A percentile compares a stretch with the other conserved stretches of the same genome.
These are phyloP conservation scores for Haemorhous mexicanus DNA, from an alignment of 2,113 vertebrate species.

Conservation along the genomic window DNA sequence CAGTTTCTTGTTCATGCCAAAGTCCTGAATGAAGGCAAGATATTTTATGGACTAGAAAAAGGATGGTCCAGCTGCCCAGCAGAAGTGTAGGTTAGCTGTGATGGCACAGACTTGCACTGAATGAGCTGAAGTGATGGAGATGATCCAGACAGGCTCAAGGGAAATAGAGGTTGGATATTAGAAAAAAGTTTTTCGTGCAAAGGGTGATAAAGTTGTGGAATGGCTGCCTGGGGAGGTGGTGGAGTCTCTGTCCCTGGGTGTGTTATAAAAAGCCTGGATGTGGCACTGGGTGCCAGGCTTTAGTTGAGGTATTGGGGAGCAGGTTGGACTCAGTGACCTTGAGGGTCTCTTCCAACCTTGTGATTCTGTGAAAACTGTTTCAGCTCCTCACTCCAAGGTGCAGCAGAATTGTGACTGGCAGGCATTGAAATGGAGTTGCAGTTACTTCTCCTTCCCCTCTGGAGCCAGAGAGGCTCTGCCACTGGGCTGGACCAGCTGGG, in stretches of 20 bases:
- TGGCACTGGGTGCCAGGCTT: too few species aligned
- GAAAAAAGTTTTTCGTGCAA: too few species aligned
- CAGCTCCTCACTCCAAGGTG: background rate
- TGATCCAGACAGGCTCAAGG: background rate
- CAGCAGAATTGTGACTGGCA: background rate
- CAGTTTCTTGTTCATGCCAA: background rate
- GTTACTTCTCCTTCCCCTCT: background rate
- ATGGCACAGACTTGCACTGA: background rate
- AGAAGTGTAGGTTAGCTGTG: background rate
- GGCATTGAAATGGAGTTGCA: background rate
- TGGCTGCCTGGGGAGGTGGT: too few species aligned
- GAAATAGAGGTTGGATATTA: too few species aligned
- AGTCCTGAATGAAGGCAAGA: background rate
- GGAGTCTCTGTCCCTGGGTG: too few species aligned
- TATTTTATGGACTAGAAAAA: background rate
- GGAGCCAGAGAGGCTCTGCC: background rate
- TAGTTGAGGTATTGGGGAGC: too few species aligned
- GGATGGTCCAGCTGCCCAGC: background rate
- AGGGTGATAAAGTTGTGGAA: too few species aligned
- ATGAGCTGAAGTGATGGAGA: background rate
- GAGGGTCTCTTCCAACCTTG: too few species aligned
- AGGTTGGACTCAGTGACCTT: too few species aligned
- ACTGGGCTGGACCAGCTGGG: background rate
- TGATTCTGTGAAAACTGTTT: background rate
- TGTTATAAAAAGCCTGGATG: too few species aligned